Evolutionary conservation across 2,888 invertebrate genomes (phyloP).

Genomic region (Spatulosminthurus flaviceps): DNA sequence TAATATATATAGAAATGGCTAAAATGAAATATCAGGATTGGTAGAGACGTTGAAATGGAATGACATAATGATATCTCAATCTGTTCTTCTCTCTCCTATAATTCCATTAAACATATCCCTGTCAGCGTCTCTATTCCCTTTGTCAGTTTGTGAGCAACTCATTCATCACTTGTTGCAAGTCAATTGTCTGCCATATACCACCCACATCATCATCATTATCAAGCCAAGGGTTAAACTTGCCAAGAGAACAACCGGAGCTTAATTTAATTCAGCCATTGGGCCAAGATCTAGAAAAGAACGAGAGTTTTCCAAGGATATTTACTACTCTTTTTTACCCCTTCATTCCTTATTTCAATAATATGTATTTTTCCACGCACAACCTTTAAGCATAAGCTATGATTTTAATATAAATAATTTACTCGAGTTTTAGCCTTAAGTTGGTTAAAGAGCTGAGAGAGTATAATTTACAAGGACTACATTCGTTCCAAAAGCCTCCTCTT

Average conservation of each 20-base stretch:
- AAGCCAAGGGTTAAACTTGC: not conserved
- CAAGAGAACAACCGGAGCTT: not conserved
- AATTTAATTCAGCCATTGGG: too few species aligned
- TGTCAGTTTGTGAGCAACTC: not conserved
- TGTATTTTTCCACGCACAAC: too few species aligned
- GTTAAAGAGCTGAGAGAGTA: too few species aligned
- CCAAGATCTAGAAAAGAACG: too few species aligned
- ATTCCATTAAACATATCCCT: not conserved
- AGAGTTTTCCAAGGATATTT: too few species aligned
- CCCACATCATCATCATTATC: not conserved
- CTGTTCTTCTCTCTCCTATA: not conserved
- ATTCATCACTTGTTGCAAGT: constrained; percentile 9
- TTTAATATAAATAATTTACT: too few species aligned
- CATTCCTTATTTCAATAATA: too few species aligned
- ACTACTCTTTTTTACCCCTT: too few species aligned
- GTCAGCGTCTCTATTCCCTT: not conserved
- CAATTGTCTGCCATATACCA: constrained; percentile 5
- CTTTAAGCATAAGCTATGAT: too few species aligned
- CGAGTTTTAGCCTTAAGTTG: too few species aligned
- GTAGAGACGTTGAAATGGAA: not conserved
- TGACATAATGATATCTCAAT: constrained; percentile 14
- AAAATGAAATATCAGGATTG: not conserved
- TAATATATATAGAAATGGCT: not conserved
- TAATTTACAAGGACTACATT: too few species aligned
- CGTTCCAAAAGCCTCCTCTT: too few species aligned